These are phyloP conservation scores for Typhlomys cinereus DNA, from an alignment of 2,113 vertebrate genomes.

Conservation along the genomic window DNA sequence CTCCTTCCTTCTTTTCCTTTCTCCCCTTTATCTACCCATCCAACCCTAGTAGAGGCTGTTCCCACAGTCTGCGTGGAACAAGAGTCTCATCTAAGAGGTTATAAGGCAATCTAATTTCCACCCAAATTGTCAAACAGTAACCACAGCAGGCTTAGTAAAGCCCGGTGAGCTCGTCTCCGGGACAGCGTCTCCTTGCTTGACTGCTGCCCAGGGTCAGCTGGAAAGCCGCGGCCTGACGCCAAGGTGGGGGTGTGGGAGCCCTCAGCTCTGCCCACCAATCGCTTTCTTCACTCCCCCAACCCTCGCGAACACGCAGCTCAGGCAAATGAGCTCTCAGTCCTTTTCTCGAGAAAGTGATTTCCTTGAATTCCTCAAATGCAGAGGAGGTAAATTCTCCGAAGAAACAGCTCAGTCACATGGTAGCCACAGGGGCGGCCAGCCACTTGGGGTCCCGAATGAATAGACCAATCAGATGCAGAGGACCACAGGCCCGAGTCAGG, in stretches of 20 bases:
- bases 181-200: not conserved
- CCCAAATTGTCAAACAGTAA: not conserved
- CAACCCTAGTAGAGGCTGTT: not conserved
- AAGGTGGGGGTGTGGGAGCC: not conserved
- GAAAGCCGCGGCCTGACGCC: not conserved
- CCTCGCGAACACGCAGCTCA: not conserved
- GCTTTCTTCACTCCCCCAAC: not conserved
- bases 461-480: no score
- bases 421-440: no score
- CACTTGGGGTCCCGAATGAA: no score
- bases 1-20: no score
- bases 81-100: not conserved
- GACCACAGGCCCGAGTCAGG: no score
- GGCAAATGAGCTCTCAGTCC: not conserved
- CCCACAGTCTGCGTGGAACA: not conserved
- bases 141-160: not conserved
- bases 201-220: not conserved
- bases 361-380: no score
- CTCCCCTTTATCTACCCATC: not conserved
- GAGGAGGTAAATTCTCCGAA: no score
- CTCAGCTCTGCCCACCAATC: not conserved
- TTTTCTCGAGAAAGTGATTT: not conserved
- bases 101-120: constrained; percentile 1
- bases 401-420: no score
- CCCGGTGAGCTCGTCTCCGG: not conserved